Evolutionary conservation across 2,113 vertebrate species (phyloP), one percentile per base, ranked within the genome.

Genomic region (Rhinolophus ferrumequinum): DNA sequence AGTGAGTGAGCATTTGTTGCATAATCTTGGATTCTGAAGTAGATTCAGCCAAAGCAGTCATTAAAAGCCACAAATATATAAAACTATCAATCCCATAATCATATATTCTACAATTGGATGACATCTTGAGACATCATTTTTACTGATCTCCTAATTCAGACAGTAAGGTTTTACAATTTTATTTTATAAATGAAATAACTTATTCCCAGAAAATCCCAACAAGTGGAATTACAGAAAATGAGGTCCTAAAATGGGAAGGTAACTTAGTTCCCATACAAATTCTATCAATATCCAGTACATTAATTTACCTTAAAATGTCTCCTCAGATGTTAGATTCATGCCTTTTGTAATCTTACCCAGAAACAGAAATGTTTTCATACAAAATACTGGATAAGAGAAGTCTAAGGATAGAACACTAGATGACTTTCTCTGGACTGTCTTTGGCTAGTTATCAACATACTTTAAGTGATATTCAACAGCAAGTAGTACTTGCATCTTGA

Each of bases 41-140:
- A 35, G 13, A 2, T 47, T 47, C 12, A 21, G 19, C 28, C 47
- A 93, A 82, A 93, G 24, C 26, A 67, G 8, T 35, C 81, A 64
- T 80, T 95, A 93, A 94, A 88, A 96, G 30, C 13, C 47, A 76
- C 44, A 67, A 88, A 88, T n/a, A 91, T 41, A 0, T 92, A 90
- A 88, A 94, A 81, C 64, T 47, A n/a, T 52, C 64, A 56, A 22
- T 82, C 47, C 41, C 13, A 35, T 86, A 92, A 92, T 44, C 79
- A 4, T 82, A 64, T 70, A 88, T 66, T 13, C 87, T 72, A 92
- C n/a, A 96, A 70, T 6, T n/a, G 47, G 26, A 88, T 77, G 3
- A 18, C 62, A 62, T 93, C 47, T 94, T 69, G 26, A 93, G 35
- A 90, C 0, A 26, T 50, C 8, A 28, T 82, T 92, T 95, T 93